Percentiles rank a stretch among this genome's conserved stretches.
Conservation (phyloP, 2,113 vertebrate genomes). For the Zootoca vivipara region DNA sequence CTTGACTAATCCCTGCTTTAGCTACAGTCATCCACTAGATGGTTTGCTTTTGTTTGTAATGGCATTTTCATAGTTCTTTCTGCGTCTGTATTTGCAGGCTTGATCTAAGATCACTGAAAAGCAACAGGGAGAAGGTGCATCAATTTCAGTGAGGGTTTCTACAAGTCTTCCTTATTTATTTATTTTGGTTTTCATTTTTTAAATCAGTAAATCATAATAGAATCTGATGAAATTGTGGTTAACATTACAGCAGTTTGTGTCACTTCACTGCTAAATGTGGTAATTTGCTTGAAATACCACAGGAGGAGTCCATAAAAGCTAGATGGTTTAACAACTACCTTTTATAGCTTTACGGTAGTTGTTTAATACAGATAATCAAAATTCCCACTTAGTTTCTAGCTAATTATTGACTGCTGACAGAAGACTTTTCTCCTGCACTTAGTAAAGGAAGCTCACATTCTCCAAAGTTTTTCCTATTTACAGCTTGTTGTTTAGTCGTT, state of each 20-base stretch:
- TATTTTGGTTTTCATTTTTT: not conserved
- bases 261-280: not conserved
- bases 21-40: not conserved
- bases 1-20: not conserved
- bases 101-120: rapidly evolving
- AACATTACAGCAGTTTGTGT: not conserved
- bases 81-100: not conserved
- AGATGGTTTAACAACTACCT: rapidly evolving
- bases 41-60: not conserved
- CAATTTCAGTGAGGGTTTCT: not conserved
- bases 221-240: not conserved
- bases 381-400: not conserved
- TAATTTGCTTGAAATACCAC: rapidly evolving
- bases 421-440: not conserved
- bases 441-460: not conserved
- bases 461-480: not conserved
- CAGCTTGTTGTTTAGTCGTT: no score
- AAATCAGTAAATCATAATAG: not conserved
- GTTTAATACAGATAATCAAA: rapidly evolving
- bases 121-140: not conserved
- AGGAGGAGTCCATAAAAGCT: not conserved
- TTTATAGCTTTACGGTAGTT: rapidly evolving
- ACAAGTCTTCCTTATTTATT: not conserved
- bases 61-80: not conserved
- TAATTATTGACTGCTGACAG: not conserved